phyloP scores from a whole-genome alignment of 92 coral and sea anemone species.

The Isaurus tuberculatus region DNA sequence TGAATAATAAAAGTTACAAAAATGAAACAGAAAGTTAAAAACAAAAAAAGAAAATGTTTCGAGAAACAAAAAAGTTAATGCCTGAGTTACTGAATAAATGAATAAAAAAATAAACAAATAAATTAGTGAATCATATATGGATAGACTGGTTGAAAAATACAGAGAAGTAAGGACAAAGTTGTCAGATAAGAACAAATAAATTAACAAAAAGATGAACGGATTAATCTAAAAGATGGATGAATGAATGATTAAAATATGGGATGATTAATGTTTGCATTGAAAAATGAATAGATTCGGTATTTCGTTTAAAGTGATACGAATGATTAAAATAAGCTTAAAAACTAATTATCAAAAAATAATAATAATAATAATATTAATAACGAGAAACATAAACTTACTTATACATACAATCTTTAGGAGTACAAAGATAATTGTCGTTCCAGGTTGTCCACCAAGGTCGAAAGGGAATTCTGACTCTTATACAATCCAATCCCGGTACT shows the following conservation, averaged over 20 bases:
- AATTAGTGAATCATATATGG: too few species aligned
- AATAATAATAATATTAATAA: not conserved
- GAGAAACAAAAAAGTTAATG: not conserved
- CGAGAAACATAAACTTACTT: not conserved
- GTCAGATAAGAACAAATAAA: too few species aligned
- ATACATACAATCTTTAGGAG: conserved; percentile 24
- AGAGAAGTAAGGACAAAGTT: too few species aligned
- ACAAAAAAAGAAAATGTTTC: not conserved
- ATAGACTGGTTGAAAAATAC: too few species aligned
- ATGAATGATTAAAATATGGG: too few species aligned
- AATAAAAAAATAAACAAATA: too few species aligned
- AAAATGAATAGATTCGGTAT: too few species aligned
- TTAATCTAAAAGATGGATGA: too few species aligned
- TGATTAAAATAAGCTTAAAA: not conserved
- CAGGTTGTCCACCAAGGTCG: conserved; percentile 41
- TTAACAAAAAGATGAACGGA: too few species aligned
- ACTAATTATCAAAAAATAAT: too few species aligned
- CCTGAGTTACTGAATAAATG: not conserved
- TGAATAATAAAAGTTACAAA: not conserved
- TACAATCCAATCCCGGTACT: conserved; percentile 10
- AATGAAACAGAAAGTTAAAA: not conserved
- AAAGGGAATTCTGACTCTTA: conserved; percentile 30
- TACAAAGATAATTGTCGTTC: conserved; percentile 28
- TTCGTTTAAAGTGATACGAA: too few species aligned
- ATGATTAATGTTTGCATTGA: too few species aligned